Base-by-base conservation (phyloP, 1,140 invertebrate genomes). In the Neodiprion virginianus region DNA sequence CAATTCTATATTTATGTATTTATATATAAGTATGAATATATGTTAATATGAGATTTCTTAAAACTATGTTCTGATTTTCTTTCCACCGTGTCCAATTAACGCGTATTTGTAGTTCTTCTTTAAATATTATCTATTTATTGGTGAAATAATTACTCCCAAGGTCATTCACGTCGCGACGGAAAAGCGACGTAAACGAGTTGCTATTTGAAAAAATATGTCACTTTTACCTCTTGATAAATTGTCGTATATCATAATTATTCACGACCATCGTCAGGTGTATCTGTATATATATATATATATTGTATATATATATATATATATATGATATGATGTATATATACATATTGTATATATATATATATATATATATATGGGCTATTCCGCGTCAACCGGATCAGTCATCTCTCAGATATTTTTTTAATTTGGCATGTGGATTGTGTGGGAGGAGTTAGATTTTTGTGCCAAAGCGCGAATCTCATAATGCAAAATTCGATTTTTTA, bases 331-430 rank as follows among this genome's bases (percentile, higher is more conserved):
- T n/a, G 23, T 21, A 76, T 75, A 78, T 78, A 75, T 76, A 72
- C 66, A 79, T 79, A 77, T 71, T n/a, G 23, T 21, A 76, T 75
- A 78, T 78, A 75, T 76, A 72, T 69, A 79, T 79, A 77, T 79
- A 78, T 77, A 73, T 66, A 80, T 81, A 81, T 21, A 21, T 21
- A 21, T 21, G n/a, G n/a, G n/a, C n/a, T n/a, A n/a, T n/a, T n/a
- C n/a, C n/a, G n/a, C n/a, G n/a, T n/a, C n/a, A n/a, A n/a, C n/a
- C n/a, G n/a, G n/a, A n/a, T n/a, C n/a, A n/a, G n/a, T n/a, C n/a
- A n/a, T n/a, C n/a, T n/a, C n/a, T n/a, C n/a, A n/a, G n/a, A n/a
- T n/a, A n/a, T n/a, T n/a, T n/a, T n/a, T n/a, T n/a, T n/a, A n/a
- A n/a, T n/a, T n/a, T n/a, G n/a, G n/a, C n/a, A n/a, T n/a, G n/a